phyloP scores from a whole-genome alignment of 2,113 vertebrate species.

The Choloepus hoffmanni region DNA sequence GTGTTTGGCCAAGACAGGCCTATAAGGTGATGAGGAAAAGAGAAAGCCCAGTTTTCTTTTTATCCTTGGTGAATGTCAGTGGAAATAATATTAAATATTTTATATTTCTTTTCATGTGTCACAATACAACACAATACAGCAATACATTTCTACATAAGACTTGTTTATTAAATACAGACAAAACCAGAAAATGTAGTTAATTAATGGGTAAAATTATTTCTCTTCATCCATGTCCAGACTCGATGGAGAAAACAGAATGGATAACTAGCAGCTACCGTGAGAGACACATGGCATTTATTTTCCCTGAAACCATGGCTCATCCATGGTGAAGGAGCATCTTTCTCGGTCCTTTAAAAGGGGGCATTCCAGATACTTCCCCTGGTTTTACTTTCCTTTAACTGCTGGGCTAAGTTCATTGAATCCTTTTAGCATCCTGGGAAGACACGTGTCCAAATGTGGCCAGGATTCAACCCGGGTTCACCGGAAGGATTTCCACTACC shows the following conservation, averaged over 20 bases:
- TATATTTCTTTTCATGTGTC: rapidly evolving
- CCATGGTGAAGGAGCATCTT: background rate
- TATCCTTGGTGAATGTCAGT: background rate
- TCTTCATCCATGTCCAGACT: background rate
- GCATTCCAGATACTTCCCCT: background rate
- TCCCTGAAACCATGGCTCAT: background rate
- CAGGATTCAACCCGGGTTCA: background rate
- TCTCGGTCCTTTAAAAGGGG: background rate
- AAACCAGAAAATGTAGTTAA: rapidly evolving
- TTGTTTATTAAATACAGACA: background rate
- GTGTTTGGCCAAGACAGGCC: background rate
- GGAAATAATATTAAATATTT: rapidly evolving
- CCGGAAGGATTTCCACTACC: rapidly evolving
- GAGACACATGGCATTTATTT: rapidly evolving
- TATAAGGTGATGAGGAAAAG: background rate
- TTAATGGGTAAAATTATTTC: rapidly evolving
- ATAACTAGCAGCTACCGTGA: rapidly evolving
- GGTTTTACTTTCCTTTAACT: background rate
- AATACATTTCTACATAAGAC: rapidly evolving
- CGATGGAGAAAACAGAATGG: background rate
- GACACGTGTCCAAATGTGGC: background rate
- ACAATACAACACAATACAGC: rapidly evolving
- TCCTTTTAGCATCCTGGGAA: background rate
- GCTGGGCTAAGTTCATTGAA: background rate
- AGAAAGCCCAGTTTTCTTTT: background rate